Evolutionary conservation across 2,888 invertebrate genomes (phyloP).

Genomic region (Drymonia ruficornis): DNA sequence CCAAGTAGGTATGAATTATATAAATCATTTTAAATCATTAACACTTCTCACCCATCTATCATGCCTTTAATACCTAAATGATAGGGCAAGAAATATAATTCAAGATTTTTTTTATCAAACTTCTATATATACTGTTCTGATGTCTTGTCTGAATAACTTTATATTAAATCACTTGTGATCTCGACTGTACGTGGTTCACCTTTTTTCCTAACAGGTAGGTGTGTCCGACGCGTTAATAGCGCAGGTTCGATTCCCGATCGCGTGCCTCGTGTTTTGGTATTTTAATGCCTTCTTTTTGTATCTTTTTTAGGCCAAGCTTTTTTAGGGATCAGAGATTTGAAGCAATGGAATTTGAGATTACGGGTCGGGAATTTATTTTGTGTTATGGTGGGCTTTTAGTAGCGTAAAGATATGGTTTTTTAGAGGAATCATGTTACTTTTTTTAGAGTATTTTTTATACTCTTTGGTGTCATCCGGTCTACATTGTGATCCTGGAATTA

Average conservation of each 20-base stretch:
- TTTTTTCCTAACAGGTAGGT: constrained; percentile 67
- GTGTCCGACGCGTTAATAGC: constrained; percentile 70
- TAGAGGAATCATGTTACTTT: not conserved
- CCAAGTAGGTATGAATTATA: too few relatives aligned
- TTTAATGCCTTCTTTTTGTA: constrained; percentile 53
- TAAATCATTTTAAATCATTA: too few relatives aligned
- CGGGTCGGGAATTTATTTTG: constrained; percentile 1
- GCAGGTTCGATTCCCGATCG: constrained; percentile 72
- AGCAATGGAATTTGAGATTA: constrained; percentile 42
- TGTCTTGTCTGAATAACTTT: not conserved
- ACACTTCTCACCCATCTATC: too few relatives aligned
- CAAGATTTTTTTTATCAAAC: too few relatives aligned
- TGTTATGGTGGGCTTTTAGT: not conserved
- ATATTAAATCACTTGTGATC: constrained; percentile 25
- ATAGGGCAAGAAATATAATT: too few relatives aligned
- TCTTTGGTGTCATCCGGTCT: not conserved
- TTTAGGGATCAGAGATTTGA: constrained; percentile 30
- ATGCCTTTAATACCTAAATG: too few relatives aligned
- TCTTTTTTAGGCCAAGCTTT: constrained; percentile 35
- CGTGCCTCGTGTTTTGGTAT: constrained; percentile 70
- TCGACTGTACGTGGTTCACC: constrained; percentile 43
- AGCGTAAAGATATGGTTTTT: not conserved
- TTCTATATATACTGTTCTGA: too few relatives aligned
- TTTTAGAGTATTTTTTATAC: not conserved
- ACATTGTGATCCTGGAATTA: not conserved